phyloP scores from a whole-genome alignment of 1,140 invertebrate genomes.

The Pseudomyrmex dendroicus region DNA sequence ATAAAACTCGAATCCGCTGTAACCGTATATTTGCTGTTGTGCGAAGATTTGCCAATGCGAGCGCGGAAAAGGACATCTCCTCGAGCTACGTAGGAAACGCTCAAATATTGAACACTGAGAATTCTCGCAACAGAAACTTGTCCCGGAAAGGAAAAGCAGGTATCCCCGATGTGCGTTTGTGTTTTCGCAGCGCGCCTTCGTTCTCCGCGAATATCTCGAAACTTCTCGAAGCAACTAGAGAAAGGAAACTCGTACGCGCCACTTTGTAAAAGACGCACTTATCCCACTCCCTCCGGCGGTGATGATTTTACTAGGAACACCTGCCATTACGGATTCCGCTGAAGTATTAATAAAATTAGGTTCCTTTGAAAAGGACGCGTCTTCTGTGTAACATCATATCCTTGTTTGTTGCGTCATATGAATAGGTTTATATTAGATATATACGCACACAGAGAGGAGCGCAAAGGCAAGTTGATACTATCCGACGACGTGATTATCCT shows the following conservation, averaged over 20 bases:
- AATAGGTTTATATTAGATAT: not conserved
- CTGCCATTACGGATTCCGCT: not conserved
- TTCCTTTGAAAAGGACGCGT: not conserved
- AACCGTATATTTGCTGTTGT: constrained; percentile 41
- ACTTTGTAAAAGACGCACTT: constrained; percentile 26
- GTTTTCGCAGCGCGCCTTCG: constrained; percentile 46
- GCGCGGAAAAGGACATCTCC: constrained; percentile 28
- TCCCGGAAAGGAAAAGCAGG: constrained; percentile 39
- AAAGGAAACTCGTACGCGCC: constrained; percentile 28
- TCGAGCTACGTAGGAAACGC: constrained; percentile 53
- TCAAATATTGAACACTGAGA: constrained; percentile 63
- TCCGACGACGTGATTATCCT: not conserved
- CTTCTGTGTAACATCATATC: not conserved
- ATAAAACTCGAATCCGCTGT: constrained; percentile 35
- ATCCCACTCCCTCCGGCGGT: not conserved
- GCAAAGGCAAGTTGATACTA: constrained; percentile 19
- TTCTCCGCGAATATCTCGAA: constrained; percentile 55
- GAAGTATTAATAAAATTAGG: constrained; percentile 24
- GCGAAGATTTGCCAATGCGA: constrained; percentile 39
- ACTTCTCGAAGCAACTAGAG: constrained; percentile 51
- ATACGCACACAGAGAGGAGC: not conserved
- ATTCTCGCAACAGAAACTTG: constrained; percentile 64
- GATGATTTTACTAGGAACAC: constrained; percentile 38
- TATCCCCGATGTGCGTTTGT: constrained; percentile 56
- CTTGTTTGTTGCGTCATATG: not conserved